Evolutionary conservation across 2,113 vertebrate genomes (phyloP), one percentile per base, ranked within the genome.

Genomic region (Plectropomus leopardus): DNA sequence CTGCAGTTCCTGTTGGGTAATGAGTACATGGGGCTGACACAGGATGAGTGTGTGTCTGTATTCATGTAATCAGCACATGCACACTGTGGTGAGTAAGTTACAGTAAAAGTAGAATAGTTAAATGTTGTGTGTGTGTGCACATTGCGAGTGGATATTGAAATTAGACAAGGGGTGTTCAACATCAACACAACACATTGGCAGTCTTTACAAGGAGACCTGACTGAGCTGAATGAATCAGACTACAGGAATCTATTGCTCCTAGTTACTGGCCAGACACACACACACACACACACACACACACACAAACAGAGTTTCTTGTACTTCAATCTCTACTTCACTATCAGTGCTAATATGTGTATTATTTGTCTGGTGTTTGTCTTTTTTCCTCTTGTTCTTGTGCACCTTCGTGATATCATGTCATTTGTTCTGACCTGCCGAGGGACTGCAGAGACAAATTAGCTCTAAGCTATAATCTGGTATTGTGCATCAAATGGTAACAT

Each of bases 171-270:
- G 50, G 54, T 47, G 74, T 34, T 24, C 15, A 17, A 70, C 47
- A 53, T 74, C 32, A 54, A 40, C 14, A 66, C 64, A 45, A 76
- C 70, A 80, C 44, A 47, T 65, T 76, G 60, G 59, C 26, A 79
- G 86, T 54, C 90, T 93, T 94, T 90, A 93, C 91, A 92, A 92
- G 90, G 84, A 90, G 87, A 86, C 45, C 42, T 61, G 71, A 61
- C 81, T 65, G 78, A 80, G 36, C 36, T 54, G 51, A 73, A 71
- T 86, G 65, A 87, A 82, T 82, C 73, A 87, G 55, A 80, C 34
- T 42, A 70, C 79, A 93, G 82, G 61, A 87, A 89, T 88, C 58
- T 80, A 36, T 77, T 28, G 61, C 54, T 72, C 44, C 61, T 79
- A 79, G 69, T 84, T 84, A 82, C 76, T 59, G 72, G 54, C 68